Percentiles rank a stretch among this genome's conserved stretches.
These are phyloP conservation scores for Nemurella pictetii DNA, from an alignment of 2,888 invertebrate species.

Conservation along the genomic window DNA sequence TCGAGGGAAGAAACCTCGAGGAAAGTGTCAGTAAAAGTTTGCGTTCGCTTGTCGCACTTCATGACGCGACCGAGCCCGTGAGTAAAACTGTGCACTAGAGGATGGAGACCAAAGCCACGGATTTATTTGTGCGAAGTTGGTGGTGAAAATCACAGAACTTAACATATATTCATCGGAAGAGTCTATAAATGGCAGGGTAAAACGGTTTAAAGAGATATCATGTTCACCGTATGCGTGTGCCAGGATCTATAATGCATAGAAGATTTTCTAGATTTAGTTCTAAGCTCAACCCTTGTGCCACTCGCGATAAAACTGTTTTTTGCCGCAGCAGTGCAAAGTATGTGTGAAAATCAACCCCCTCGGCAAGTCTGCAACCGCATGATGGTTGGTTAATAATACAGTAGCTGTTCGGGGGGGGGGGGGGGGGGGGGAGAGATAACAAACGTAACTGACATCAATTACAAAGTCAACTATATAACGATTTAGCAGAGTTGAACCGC, in stretches of 20 bases:
- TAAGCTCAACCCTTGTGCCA: not conserved
- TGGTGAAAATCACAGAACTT: not conserved
- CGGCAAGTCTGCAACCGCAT: not conserved
- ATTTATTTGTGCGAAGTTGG: not conserved
- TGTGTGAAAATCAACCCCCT: not conserved
- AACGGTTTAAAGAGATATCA: not conserved
- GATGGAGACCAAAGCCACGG: too few species aligned
- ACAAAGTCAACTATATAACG: slow-evolving; percentile 28
- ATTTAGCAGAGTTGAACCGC: slow-evolving; percentile 27
- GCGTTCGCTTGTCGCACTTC: not conserved
- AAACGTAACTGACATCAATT: slow-evolving; percentile 28
- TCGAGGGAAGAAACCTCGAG: not conserved
- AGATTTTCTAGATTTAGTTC: not conserved
- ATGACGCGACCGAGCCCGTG: not conserved
- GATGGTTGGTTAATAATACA: slow-evolving; percentile 24
- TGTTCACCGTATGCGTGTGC: not conserved
- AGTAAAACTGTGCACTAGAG: too few species aligned
- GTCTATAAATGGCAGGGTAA: not conserved
- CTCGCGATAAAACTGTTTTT: not conserved
- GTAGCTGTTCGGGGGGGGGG: not conserved
- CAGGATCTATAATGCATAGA: not conserved
- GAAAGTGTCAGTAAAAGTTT: not conserved
- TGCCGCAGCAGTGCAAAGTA: not conserved
- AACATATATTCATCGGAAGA: not conserved
- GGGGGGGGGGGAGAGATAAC: not conserved